These are phyloP conservation scores for Heliocidaris erythrogramma DNA, from an alignment of 35 echinoderm and acorn worm species.

Conservation along the genomic window DNA sequence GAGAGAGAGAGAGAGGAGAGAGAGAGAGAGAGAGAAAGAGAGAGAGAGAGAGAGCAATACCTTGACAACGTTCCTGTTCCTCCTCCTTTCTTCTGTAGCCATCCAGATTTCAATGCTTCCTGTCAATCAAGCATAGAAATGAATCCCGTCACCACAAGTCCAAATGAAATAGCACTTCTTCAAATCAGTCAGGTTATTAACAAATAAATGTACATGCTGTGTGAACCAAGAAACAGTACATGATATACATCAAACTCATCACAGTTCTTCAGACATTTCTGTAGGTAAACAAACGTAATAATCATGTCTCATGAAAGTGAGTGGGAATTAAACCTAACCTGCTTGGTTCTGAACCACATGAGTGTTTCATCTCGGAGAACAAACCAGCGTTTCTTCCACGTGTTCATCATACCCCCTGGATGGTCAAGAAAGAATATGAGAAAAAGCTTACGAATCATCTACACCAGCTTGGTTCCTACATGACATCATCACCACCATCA, in stretches of 20 bases:
- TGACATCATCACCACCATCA: neutral
- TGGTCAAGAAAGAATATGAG: conserved; percentile 6
- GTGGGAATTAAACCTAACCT: conserved; percentile 48
- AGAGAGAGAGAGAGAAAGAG: too few relatives aligned
- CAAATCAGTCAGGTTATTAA: too few relatives aligned
- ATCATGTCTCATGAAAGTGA: too few relatives aligned
- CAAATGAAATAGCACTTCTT: too few relatives aligned
- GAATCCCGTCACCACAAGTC: too few relatives aligned
- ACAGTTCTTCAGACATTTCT: too few relatives aligned
- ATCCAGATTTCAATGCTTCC: conserved; percentile 98
- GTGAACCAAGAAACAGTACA: too few relatives aligned
- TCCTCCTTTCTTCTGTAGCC: conserved; percentile 95
- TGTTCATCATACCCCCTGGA: conserved; percentile 90
- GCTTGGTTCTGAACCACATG: conserved; percentile 94
- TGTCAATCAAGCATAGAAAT: conserved; percentile 24
- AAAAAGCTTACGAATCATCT: neutral
- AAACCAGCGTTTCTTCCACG: conserved; percentile 99
- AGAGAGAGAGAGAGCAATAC: conserved; percentile 19
- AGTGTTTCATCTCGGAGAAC: conserved; percentile 93
- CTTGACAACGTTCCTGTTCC: conserved; percentile 89
- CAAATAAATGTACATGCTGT: too few relatives aligned
- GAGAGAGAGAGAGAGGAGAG: too few relatives aligned
- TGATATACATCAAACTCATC: too few relatives aligned
- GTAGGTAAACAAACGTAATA: too few relatives aligned
- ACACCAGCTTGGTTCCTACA: neutral